These are phyloP conservation scores for Dysmachus trigonus DNA, from an alignment of 2,888 invertebrate species.

Conservation along the genomic window DNA sequence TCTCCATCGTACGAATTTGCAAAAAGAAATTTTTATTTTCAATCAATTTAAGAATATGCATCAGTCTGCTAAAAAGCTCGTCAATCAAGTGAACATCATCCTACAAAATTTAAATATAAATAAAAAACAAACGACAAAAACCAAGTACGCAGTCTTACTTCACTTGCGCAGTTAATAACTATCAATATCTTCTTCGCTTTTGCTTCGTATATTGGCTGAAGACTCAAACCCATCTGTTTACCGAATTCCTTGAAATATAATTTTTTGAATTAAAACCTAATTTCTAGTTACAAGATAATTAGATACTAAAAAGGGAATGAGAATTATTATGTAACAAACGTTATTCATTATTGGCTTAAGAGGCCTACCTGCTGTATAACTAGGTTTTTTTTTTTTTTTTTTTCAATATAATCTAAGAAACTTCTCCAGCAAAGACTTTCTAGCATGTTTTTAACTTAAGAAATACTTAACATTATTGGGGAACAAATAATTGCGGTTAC, in stretches of 20 bases:
- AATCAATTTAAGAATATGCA: slow-evolving; percentile 56
- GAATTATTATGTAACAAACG: too few species aligned
- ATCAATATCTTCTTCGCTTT: slow-evolving; percentile 58
- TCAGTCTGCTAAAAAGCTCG: slow-evolving; percentile 55
- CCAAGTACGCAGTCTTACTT: slow-evolving; percentile 50
- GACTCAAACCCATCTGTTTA: slow-evolving; percentile 59
- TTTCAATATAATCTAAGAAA: too few species aligned
- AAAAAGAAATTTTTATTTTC: slow-evolving; percentile 59
- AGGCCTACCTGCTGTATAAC: too few species aligned
- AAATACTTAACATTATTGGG: too few species aligned
- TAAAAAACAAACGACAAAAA: neutral
- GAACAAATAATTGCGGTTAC: too few species aligned
- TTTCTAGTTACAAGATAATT: too few species aligned
- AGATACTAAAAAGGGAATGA: too few species aligned
- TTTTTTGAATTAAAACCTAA: neutral
- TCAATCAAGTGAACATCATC: slow-evolving; percentile 52
- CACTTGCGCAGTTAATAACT: slow-evolving; percentile 55
- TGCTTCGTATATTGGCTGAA: slow-evolving; percentile 63
- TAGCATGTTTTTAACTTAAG: too few species aligned
- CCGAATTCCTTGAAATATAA: slow-evolving; percentile 58
- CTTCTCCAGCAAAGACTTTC: too few species aligned
- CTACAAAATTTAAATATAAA: slow-evolving; percentile 45
- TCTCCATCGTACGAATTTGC: slow-evolving; percentile 57
- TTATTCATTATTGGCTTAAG: too few species aligned
- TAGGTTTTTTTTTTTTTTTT: too few species aligned